phyloP scores from a whole-genome alignment of 1,140 invertebrate species.

The Aricia agestis region DNA sequence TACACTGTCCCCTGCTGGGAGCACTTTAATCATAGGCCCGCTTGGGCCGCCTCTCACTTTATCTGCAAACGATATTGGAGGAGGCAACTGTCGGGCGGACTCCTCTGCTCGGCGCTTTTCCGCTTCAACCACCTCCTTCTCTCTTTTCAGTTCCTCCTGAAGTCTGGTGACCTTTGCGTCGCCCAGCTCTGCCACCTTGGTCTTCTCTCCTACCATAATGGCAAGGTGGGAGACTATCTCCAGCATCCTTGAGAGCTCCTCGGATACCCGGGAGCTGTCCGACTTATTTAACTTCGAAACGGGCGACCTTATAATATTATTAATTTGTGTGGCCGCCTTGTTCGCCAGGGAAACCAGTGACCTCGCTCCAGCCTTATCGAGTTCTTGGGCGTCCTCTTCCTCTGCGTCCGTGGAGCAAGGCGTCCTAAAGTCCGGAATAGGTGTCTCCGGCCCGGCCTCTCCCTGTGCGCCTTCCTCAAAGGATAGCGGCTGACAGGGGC shows the following conservation, averaged over 20 bases:
- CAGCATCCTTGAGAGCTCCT: background rate
- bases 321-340: background rate
- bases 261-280: background rate
- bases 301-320: background rate
- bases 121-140: background rate
- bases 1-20: background rate
- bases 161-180: too few relatives aligned
- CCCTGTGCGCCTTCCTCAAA: too few relatives aligned
- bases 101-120: background rate
- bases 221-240: background rate
- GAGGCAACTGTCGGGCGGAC: background rate
- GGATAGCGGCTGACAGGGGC: background rate
- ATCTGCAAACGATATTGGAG: background rate
- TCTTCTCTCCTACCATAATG: background rate
- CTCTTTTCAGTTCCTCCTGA: background rate
- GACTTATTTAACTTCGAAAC: background rate
- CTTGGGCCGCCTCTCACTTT: background rate
- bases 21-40: background rate
- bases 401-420: background rate
- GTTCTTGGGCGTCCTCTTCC: background rate
- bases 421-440: background rate
- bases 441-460: background rate
- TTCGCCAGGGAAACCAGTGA: background rate
- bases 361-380: background rate
- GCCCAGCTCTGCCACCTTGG: background rate